Evolutionary conservation across 2,888 invertebrate species (phyloP), one percentile per base, ranked within the genome.

Genomic region (Hirtodrosophila cameraria): DNA sequence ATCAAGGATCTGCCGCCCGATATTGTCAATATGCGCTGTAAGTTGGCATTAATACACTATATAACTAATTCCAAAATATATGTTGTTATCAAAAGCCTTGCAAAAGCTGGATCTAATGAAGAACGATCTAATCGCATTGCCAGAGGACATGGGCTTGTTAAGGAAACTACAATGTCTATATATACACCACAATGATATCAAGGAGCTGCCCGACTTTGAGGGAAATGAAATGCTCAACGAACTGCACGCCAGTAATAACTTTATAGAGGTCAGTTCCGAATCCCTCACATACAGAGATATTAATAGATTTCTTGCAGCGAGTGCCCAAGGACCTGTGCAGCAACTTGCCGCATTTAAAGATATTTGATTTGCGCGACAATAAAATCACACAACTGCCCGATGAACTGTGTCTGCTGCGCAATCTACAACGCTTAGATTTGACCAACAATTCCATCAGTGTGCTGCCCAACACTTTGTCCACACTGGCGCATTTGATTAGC

Each of bases 231-330:
- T 93, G 41, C 91, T 98, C 9, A 95, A 94, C 90, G 96, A 97
- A 91, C 91, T 97, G 50, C 94, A 96, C 90, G 92, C 97, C 80
- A 95, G 96, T 48, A 96, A 96, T 89, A 97, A 97, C 92, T 93
- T 91, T 75, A 94, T 97, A 58, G 93, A 93, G 92, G 95, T 95
- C 91, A 12, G 52, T n/a, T 2, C 0, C 0, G 8, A n/a, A 7
- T n/a, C n/a, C n/a, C n/a, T n/a, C n/a, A n/a, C n/a, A n/a, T n/a
- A n/a, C n/a, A n/a, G n/a, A n/a, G n/a, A n/a, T n/a, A n/a, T n/a
- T n/a, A n/a, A n/a, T n/a, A n/a, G n/a, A n/a, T n/a, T 54, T 12
- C 2, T n/a, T 52, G 13, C 81, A 96, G 95, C 94, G 93, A 89
- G 92, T 97, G 48, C 93, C 94, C 6, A 92, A 92, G 57, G 94